Evolutionary conservation across 2,888 invertebrate species (phyloP), one percentile per base, ranked within the genome.

Genomic region (Nomada goodeniana): DNA sequence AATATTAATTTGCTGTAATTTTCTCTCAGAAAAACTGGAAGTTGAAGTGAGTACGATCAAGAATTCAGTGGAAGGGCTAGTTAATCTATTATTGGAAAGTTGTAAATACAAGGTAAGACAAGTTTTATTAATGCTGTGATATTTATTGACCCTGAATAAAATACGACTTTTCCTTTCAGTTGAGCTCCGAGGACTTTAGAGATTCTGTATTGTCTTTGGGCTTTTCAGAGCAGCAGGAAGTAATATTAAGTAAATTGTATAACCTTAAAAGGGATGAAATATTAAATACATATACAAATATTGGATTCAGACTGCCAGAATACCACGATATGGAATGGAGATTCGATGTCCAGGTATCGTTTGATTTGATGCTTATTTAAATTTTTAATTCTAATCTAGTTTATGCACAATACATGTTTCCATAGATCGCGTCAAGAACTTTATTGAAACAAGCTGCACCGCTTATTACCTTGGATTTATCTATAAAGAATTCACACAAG

Each of bases 41-140:
- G 95, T 96, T 18, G 94, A 95, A 52, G 80, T 94, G 13, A 94
- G 94, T 82, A 92, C 93, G 64, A 95, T 96, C 42, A 95, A 95
- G 91, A 96, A 96, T 91, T 95, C 96, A 59, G 95, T 97, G 18
- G 96, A 97, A 94, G 97, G 96, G 26, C 93, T 97, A 71, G 95
- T 97, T n/a, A 96, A 97, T 92, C 94, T 97, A 67, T 94, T 97
- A 67, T 94, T 97, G 23, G 96, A 97, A 93, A 96, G 96, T 84
- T 96, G 96, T 87, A 96, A 96, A 93, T 95, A 96, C 84, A 96
- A 96, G 94, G 96, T 96, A 93, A 76, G 42, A 59, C 5, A 36
- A 60, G 11, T 20, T 36, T 44, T 23, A 15, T 44, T 53, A 13
- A 20, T 13, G 26, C 7, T 50, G n/a, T 29, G 11, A 23, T 52